These are phyloP conservation scores for Mechanitis mazaeus DNA, from an alignment of 2,888 invertebrate species.

Conservation along the genomic window DNA sequence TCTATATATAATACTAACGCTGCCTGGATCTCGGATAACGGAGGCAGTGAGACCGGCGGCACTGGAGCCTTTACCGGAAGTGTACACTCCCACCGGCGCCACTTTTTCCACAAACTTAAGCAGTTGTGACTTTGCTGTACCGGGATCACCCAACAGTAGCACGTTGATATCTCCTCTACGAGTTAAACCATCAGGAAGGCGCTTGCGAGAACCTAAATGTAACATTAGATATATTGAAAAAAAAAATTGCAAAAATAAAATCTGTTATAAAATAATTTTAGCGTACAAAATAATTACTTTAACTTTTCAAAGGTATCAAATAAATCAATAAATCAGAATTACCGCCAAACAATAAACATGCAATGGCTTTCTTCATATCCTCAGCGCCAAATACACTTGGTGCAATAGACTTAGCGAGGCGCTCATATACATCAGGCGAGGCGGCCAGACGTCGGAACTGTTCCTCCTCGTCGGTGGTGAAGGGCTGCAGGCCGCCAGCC, in stretches of 20 bases:
- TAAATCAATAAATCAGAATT: conserved; percentile 7
- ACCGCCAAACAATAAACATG: conserved; percentile 96
- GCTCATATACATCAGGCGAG: conserved; percentile 90
- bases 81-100: conserved; percentile 95
- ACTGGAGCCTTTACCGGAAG: conserved; percentile 99
- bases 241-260: neutral
- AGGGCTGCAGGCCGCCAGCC: conserved; percentile 78
- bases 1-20: conserved; percentile 76
- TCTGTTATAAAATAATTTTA: neutral
- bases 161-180: conserved; percentile 98
- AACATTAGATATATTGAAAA: neutral
- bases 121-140: conserved; percentile 99
- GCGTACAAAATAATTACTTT: no score
- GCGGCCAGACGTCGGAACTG: conserved; percentile 89
- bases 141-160: conserved; percentile 96
- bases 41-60: conserved; percentile 99
- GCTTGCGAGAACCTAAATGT: conserved; percentile 82
- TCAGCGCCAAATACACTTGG: conserved; percentile 96
- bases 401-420: conserved; percentile 92
- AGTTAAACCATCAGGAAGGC: conserved; percentile 95
- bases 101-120: conserved; percentile 98
- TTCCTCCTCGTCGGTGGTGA: conserved; percentile 76
- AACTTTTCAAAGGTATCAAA: no score
- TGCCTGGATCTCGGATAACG: conserved; percentile 93
- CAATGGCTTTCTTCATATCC: conserved; percentile 98